Evolutionary conservation across 2,888 invertebrate genomes (phyloP), one percentile per base, ranked within the genome.

Genomic region (Xanthia icteritia): DNA sequence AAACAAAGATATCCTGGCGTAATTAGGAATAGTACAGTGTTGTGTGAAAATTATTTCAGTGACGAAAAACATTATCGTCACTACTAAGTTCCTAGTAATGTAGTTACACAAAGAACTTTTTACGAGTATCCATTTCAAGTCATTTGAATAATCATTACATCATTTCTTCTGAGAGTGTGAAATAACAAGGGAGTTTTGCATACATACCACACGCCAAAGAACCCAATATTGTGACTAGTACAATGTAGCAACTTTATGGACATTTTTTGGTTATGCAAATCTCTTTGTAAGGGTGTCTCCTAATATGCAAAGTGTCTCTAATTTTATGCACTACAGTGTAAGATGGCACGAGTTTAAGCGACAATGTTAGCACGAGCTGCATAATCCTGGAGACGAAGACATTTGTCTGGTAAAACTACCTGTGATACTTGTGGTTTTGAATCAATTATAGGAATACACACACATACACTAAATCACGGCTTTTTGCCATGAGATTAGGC

Each of bases 231-330:
- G 56, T 84, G 66, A 77, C 70, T 64, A 23, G 5, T 78, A 83
- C 64, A 74, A 74, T 65, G 71, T 73, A 74, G 27, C 17, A 64
- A 66, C 9, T 65, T 63, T 72, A 64, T 61, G 13, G 54, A 39
- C 13, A 68, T 66, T 85, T 89, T 89, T 90, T 90, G 88, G 83
- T 76, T 76, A 79, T 81, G 76, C 76, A 77, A 82, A 84, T 83
- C 20, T 65, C 36, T 68, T 54, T 68, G 48, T 61, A 77, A 85
- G 82, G 86, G 86, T 78, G 77, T 76, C 73, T 72, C 42, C 81
- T 79, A 82, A 79, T 88, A 90, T 89, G 90, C 87, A 90, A 92
- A 91, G 82, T 85, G 64, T 73, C 76, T 84, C 82, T 89, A 90
- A 90, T 90, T 88, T 85, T 88, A 90, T 90, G 85, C 86, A 83